Conservation (phyloP, 2,888 invertebrate genomes). For the Cantharis lateralis region DNA sequence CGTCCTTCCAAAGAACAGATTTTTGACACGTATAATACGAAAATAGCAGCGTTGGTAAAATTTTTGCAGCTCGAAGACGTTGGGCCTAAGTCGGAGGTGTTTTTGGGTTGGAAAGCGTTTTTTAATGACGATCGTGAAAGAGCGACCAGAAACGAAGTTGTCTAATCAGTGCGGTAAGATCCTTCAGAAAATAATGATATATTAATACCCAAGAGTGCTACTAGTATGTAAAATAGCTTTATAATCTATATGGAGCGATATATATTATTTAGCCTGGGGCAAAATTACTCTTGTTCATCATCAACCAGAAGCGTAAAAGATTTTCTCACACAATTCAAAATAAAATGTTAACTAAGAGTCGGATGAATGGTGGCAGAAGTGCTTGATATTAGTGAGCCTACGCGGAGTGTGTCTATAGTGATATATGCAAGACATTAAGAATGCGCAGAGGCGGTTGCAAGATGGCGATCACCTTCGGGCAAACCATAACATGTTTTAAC, state of each 20-base stretch:
- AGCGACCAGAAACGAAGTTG: slow-evolving; percentile 24
- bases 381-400: slow-evolving; percentile 50
- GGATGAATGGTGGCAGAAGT: slow-evolving; percentile 43
- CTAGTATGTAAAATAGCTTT: slow-evolving; percentile 57
- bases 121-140: slow-evolving; percentile 5
- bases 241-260: slow-evolving; percentile 55
- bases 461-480: slow-evolving; percentile 44
- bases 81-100: background rate
- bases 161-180: slow-evolving; percentile 38
- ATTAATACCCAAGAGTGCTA: slow-evolving; percentile 54
- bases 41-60: background rate
- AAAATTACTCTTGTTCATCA: slow-evolving; percentile 32
- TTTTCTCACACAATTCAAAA: slow-evolving; percentile 14
- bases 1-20: slow-evolving; percentile 27
- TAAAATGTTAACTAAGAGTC: slow-evolving; percentile 14
- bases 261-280: slow-evolving; percentile 51
- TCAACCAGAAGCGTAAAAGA: slow-evolving; percentile 18
- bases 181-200: slow-evolving; percentile 55
- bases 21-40: slow-evolving; percentile 14
- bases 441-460: slow-evolving; percentile 52
- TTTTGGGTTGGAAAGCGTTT: slow-evolving; percentile 5
- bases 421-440: slow-evolving; percentile 53
- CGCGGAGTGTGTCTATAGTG: slow-evolving; percentile 58
- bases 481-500: slow-evolving; percentile 30
- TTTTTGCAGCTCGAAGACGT: background rate